These are phyloP conservation scores for Chalcosyrphus nemorum DNA, from an alignment of 2,888 invertebrate genomes.

Conservation along the genomic window DNA sequence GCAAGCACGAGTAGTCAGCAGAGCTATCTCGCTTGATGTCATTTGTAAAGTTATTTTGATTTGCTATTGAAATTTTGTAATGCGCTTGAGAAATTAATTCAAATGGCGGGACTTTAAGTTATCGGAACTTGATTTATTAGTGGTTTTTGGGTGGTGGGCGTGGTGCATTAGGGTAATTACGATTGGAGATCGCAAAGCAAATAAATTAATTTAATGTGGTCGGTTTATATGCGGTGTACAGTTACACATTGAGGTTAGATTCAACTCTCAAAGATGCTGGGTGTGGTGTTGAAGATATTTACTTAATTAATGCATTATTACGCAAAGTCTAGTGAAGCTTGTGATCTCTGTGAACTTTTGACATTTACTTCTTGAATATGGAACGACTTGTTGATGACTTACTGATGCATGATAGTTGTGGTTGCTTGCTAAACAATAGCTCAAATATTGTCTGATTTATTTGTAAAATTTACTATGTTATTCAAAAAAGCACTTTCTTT, in stretches of 20 bases:
- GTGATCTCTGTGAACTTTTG: no score
- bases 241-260: neutral
- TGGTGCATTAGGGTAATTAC: constrained; percentile 32
- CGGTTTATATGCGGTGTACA: neutral
- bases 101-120: constrained; percentile 31
- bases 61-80: constrained; percentile 57
- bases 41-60: constrained; percentile 60
- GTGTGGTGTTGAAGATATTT: no score
- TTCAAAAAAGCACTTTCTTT: no score
- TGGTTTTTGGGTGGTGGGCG: constrained; percentile 21
- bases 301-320: no score
- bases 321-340: no score
- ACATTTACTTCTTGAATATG: no score
- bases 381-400: no score
- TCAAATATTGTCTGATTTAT: no score
- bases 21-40: constrained; percentile 25
- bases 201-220: constrained; percentile 33
- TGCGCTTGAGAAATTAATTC: constrained; percentile 59
- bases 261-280: neutral
- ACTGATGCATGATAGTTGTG: no score
- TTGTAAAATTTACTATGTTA: no score
- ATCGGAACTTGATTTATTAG: constrained; percentile 51
- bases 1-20: no score
- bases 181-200: constrained; percentile 14
- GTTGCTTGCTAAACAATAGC: no score